Evolutionary conservation across 2,113 vertebrate genomes (phyloP), one percentile per base, ranked within the genome.

Genomic region (Prietella phreatophila): DNA sequence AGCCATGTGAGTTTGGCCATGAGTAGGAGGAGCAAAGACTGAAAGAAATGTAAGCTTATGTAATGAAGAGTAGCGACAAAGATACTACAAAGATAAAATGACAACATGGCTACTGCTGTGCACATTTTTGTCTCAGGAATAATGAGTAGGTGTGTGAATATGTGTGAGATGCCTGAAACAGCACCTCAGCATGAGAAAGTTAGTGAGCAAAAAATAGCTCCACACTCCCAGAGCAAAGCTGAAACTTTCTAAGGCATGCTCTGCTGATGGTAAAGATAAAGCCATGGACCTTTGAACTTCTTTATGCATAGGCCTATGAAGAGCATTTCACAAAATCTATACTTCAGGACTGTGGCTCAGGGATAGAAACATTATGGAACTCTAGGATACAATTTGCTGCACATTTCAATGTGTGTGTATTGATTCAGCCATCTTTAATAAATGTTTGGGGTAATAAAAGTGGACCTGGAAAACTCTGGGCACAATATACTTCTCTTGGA

Each of bases 21-120:
- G 47, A 65, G 65, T 55, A 81, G 75, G 30, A 69, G 22, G 11
- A 4, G 27, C 36, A n/a, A 78, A 36, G 69, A n/a, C 39, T 82
- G 27, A 60, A 84, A 79, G 81, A 67, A 65, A 84, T 60, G 61
- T 30, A 9, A 84, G 86, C 56, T 65, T 81, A 75, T 53, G 42
- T 87, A 86, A 89, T 71, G 33, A 87, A 67, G 71, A 82, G 14
- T 61, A 85, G 39, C 33, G 58, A 27, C 19, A 75, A 53, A 30
- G 47, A 36, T 8, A 22, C 55, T 60, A 83, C 30, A 67, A 19
- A 53, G 15, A 50, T 17, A 36, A 58, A 80, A 85, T 58, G 75
- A 50, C 73, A 80, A 63, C 53, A 65, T 13, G 42, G 63, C 50
- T 76, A 58, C 42, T 30, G 60, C 73, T 81, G 33, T 60, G 61